Evolutionary conservation across 23 tunicate species (phyloP).

Genomic region (Styela clava): DNA sequence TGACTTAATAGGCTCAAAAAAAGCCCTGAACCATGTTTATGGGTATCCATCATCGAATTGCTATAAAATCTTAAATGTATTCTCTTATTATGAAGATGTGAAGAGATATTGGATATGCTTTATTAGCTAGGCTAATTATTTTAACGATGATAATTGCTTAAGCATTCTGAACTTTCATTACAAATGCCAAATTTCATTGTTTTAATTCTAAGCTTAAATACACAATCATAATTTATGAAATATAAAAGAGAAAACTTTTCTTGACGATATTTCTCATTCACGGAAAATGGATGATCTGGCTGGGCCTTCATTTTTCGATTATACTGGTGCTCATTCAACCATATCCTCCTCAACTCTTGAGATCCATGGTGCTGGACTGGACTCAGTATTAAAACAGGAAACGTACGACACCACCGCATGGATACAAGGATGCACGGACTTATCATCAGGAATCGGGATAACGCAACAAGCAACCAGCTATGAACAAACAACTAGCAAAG

Average conservation of each 20-base stretch:
- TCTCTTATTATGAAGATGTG: too few relatives aligned
- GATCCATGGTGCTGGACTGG: not conserved
- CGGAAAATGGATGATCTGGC: constrained; percentile 24
- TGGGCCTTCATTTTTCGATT: constrained; percentile 24
- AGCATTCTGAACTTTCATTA: too few relatives aligned
- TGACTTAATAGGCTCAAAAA: too few relatives aligned
- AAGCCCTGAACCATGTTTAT: too few relatives aligned
- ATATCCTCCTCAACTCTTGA: constrained; percentile 17
- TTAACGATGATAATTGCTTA: too few relatives aligned
- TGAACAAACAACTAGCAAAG: not conserved
- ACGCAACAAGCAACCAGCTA: not conserved
- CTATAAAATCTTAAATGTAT: too few relatives aligned
- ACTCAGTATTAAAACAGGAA: constrained; percentile 16
- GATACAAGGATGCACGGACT: constrained; percentile 19
- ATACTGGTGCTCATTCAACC: not conserved
- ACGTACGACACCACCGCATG: constrained; percentile 10
- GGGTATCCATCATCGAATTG: too few relatives aligned
- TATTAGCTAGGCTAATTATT: too few relatives aligned
- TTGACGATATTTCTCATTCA: not conserved
- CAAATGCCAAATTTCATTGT: too few relatives aligned
- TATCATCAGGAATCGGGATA: not conserved
- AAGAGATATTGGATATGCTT: too few relatives aligned
- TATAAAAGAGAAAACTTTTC: not conserved
- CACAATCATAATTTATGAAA: not conserved
- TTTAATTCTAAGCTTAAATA: not conserved